Percentiles rank a stretch among this genome's conserved stretches.
Evolutionary conservation across 2,797 vertebrate genomes (phyloP).

Genomic region (Poeciliopsis paucimaculata): DNA sequence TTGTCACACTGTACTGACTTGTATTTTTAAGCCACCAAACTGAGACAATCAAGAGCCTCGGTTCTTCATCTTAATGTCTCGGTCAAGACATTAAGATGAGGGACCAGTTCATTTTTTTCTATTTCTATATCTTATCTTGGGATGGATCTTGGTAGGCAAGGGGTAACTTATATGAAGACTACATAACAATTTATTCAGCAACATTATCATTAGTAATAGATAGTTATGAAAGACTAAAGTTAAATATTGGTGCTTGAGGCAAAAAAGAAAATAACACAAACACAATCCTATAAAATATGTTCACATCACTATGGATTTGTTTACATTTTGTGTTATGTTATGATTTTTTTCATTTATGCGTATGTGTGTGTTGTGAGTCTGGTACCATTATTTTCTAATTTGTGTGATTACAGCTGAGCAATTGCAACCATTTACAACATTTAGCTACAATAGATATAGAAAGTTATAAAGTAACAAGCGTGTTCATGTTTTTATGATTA

Average conservation of each 20-base stretch:
- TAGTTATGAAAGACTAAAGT: not conserved
- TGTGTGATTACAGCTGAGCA: not conserved
- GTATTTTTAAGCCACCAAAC: not conserved
- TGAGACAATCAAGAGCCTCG: not conserved
- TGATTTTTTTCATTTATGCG: too few species aligned
- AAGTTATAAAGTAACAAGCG: not conserved
- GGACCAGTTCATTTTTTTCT: not conserved
- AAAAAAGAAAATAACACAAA: too few species aligned
- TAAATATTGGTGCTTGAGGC: too few species aligned
- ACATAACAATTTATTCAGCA: not conserved
- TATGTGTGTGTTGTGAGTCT: too few species aligned
- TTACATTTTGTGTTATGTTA: too few species aligned
- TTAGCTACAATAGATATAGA: not conserved
- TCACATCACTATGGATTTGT: too few species aligned
- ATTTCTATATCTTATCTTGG: not conserved
- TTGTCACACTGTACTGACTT: not conserved
- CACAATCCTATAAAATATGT: too few species aligned
- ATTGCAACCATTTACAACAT: not conserved
- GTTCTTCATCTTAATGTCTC: too few species aligned
- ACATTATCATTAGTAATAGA: not conserved
- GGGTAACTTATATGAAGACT: not conserved
- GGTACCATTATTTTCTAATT: not conserved
- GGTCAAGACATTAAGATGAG: not conserved
- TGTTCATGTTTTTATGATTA: not conserved
- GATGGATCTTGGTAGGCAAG: not conserved